phyloP scores from a whole-genome alignment of 2,113 vertebrate species.

The Otolemur garnettii region DNA sequence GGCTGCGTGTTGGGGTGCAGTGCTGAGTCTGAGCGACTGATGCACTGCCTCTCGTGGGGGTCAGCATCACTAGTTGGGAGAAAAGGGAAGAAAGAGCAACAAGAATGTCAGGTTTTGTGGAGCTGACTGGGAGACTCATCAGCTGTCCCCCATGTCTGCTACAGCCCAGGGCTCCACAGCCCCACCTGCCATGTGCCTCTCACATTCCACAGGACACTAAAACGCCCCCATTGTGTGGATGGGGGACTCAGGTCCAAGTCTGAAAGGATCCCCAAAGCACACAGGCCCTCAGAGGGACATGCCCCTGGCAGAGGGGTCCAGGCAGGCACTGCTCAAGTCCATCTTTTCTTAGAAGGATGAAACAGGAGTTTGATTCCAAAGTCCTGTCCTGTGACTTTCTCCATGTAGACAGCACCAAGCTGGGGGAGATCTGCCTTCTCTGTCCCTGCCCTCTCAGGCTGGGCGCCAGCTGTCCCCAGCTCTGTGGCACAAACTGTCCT shows the following conservation, averaged over 20 bases:
- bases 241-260: neutral
- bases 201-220: neutral
- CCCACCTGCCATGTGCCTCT: neutral
- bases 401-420: neutral
- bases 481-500: fast-evolving
- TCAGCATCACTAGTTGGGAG: neutral
- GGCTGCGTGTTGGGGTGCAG: neutral
- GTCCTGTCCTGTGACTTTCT: neutral
- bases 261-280: neutral
- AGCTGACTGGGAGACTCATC: neutral
- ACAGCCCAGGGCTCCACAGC: too few species aligned
- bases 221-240: fast-evolving
- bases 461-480: too few species aligned
- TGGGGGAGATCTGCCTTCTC: neutral
- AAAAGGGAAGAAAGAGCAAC: neutral
- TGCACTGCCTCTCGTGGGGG: neutral
- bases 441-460: fast-evolving
- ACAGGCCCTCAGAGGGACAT: neutral
- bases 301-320: neutral
- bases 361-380: neutral
- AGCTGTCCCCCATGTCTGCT: neutral
- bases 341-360: neutral
- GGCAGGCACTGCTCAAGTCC: neutral
- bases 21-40: too few species aligned
- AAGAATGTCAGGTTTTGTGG: neutral